A percentile compares a stretch with the other conserved stretches of the same genome.
phyloP scores from a whole-genome alignment of 2,797 vertebrate species.

The Sebastolobus alascanus region DNA sequence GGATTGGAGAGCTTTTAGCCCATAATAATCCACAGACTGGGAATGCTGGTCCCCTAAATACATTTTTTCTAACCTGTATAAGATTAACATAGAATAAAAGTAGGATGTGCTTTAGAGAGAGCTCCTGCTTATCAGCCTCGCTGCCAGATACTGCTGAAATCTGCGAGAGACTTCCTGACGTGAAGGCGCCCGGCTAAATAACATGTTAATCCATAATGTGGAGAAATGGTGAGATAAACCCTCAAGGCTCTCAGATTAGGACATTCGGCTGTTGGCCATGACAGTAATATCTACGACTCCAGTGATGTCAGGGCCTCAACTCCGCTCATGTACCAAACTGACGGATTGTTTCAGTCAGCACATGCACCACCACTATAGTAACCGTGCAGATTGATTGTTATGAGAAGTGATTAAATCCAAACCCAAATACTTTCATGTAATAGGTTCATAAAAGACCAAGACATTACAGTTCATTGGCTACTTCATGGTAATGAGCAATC shows the following conservation, averaged over 20 bases:
- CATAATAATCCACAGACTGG: conserved; percentile 47
- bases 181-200: conserved; percentile 51
- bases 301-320: conserved; percentile 34
- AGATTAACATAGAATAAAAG: conserved; percentile 64
- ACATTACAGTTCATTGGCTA: background rate
- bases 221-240: conserved; percentile 53
- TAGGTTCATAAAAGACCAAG: background rate
- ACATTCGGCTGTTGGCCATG: conserved; percentile 27
- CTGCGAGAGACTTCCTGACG: conserved; percentile 50
- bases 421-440: background rate
- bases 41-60: conserved; percentile 35
- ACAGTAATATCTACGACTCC: conserved; percentile 34
- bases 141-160: conserved; percentile 46
- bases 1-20: conserved; percentile 6
- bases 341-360: conserved; percentile 16
- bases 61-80: conserved; percentile 51
- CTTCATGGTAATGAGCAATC: background rate
- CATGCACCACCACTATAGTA: background rate
- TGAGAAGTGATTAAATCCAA: conserved; percentile 8
- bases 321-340: background rate
- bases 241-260: conserved; percentile 51
- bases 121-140: conserved; percentile 53
- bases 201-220: conserved; percentile 66
- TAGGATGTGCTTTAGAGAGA: conserved; percentile 58
- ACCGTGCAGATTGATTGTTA: background rate